Conservation (phyloP, 1,140 invertebrate genomes). For the Megalopta genalis region DNA sequence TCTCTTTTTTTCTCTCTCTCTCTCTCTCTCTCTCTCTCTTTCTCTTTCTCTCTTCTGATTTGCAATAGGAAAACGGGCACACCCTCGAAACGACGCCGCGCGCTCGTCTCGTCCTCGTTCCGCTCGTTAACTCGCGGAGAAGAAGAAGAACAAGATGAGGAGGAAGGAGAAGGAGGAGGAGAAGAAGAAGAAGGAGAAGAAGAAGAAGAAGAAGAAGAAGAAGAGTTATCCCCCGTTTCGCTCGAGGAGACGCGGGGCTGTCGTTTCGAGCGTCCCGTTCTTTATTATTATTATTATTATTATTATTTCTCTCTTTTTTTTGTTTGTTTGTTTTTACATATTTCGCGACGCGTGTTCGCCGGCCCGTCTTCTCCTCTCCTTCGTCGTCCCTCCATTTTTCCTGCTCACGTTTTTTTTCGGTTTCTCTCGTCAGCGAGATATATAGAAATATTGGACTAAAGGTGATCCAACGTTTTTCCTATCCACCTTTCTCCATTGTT, state of each 20-base stretch:
- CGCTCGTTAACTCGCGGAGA: constrained; percentile 4
- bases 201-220: not conserved
- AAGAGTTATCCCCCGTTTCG: not conserved
- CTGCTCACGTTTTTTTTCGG: constrained; percentile 1
- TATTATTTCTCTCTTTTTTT: constrained; percentile 18
- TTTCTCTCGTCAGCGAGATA: constrained; percentile 53
- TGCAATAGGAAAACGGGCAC: constrained; percentile 59
- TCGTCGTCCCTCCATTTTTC: not conserved
- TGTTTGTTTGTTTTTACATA: constrained; percentile 45
- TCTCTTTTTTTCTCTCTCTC: constrained; percentile 60
- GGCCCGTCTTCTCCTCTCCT: constrained; percentile 35
- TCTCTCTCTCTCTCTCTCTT: constrained; percentile 59
- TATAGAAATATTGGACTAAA: constrained; percentile 73
- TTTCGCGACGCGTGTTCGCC: constrained; percentile 35
- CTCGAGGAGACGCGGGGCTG: constrained; percentile 36
- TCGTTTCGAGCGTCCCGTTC: constrained; percentile 67
- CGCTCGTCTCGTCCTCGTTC: not conserved
- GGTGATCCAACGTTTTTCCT: constrained; percentile 62
- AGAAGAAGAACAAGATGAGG: constrained; percentile 34
- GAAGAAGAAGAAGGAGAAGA: no score
- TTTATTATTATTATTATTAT: constrained; percentile 19
- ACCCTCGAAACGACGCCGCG: constrained; percentile 62
- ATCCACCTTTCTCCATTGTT: constrained; percentile 32
- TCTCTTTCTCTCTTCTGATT: constrained; percentile 11
- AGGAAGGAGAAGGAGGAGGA: no score